These are phyloP conservation scores for Ranitomeya variabilis DNA, from an alignment of 2,113 vertebrate genomes.

Conservation along the genomic window DNA sequence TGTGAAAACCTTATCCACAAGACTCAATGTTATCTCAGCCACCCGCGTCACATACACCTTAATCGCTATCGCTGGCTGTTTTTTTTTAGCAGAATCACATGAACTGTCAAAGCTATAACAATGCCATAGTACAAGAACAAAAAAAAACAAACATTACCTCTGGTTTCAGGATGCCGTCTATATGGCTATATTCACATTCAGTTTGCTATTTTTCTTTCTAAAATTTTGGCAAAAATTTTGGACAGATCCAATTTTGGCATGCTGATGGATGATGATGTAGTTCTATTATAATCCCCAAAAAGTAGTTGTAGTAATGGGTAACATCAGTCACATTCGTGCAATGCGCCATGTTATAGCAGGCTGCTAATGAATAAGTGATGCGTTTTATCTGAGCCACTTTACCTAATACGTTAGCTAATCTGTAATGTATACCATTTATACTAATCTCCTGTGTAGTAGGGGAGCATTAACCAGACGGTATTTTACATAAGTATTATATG, in stretches of 20 bases:
- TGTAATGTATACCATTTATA: not conserved
- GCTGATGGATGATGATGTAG: not conserved
- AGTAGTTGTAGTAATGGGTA: not conserved
- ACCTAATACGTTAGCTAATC: not conserved
- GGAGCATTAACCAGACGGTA: not conserved
- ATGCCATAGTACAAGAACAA: not conserved
- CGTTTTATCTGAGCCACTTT: not conserved
- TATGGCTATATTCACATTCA: not conserved
- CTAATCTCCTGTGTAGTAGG: not conserved
- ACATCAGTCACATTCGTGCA: not conserved
- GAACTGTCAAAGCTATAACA: not conserved
- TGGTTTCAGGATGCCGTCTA: not conserved
- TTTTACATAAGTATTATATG: too few species aligned
- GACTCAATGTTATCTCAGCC: constrained; percentile 20
- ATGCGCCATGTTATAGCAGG: not conserved
- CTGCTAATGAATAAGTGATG: not conserved
- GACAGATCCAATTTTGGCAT: not conserved
- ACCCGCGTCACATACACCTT: not conserved
- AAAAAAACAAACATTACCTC: not conserved
- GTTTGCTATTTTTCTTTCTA: not conserved
- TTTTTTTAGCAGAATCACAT: not conserved
- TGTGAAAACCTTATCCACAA: not conserved
- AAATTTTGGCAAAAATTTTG: not conserved
- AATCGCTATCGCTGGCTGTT: not conserved
- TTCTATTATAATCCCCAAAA: not conserved